Conservation (phyloP, 1,140 invertebrate species). For the Brachionus calyciflorus region DNA sequence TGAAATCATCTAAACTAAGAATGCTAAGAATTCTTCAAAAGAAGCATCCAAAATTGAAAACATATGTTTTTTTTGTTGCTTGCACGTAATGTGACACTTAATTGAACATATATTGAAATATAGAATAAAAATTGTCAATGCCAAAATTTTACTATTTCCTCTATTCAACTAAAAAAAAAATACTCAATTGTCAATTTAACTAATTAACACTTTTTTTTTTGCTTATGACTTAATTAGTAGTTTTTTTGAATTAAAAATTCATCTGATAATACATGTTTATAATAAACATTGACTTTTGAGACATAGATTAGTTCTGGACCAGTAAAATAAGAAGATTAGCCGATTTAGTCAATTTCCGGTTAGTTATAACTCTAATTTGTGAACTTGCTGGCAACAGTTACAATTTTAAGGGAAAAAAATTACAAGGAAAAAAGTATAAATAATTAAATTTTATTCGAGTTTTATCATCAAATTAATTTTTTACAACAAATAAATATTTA, state of each 20-base stretch:
- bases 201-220: slow-evolving; percentile 24
- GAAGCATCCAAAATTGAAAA: not conserved
- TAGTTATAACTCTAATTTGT: slow-evolving; percentile 44
- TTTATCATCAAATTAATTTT: not conserved
- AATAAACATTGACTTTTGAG: not conserved
- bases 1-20: no score
- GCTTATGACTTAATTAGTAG: slow-evolving; percentile 13
- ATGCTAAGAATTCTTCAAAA: not conserved
- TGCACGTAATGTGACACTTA: no score
- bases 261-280: slow-evolving; percentile 43
- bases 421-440: no score
- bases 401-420: not conserved
- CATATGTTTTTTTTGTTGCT: slow-evolving; percentile 27
- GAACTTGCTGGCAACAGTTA: slow-evolving; percentile 15
- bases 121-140: not conserved
- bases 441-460: no score
- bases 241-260: slow-evolving; percentile 19
- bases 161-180: no score
- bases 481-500: not conserved
- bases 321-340: slow-evolving; percentile 29
- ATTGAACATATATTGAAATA: not conserved
- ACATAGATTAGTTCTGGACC: slow-evolving; percentile 23
- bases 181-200: slow-evolving; percentile 36
- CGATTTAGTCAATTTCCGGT: slow-evolving; percentile 19
- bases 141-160: not conserved